Percentiles rank a stretch among this genome's conserved stretches.
These are phyloP conservation scores for Pan troglodytes DNA, from an alignment of 2,113 vertebrate genomes.

Conservation along the genomic window NHGRI_mPanTro3-v2.1_pri NC_072412.2:31958501-31959000, in stretches of 20 bases:
- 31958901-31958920: background rate
- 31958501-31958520: background rate
- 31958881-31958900: background rate
- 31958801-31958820: background rate
- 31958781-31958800: background rate
- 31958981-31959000: background rate
- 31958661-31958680: background rate
- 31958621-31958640: background rate
- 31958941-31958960: background rate
- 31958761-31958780: background rate
- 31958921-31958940: background rate
- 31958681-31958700: background rate
- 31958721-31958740: background rate
- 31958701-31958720: background rate
- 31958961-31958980: background rate
- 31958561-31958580: background rate
- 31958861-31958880: background rate
- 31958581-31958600: background rate
- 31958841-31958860: background rate
- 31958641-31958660: background rate
- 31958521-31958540: background rate
- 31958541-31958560: background rate
- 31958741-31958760: background rate
- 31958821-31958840: background rate
- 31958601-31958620: background rate